These are phyloP conservation scores for Drosophila sechellia DNA, from an alignment of 1,140 invertebrate species.

Conservation along the genomic window DNA sequence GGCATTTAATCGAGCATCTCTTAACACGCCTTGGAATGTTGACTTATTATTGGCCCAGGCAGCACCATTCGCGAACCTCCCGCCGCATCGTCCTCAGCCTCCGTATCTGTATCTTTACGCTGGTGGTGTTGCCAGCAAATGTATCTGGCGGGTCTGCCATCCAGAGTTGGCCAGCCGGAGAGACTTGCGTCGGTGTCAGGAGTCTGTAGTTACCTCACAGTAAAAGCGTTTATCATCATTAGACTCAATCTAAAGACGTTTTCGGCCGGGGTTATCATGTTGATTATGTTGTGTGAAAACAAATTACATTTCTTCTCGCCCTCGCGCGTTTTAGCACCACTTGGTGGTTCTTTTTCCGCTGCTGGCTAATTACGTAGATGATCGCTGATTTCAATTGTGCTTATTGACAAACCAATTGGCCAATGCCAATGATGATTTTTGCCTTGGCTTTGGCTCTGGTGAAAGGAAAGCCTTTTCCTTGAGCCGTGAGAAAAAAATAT, in stretches of 20 bases:
- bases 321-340: constrained; percentile 68
- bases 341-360: constrained; percentile 51
- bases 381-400: constrained; percentile 72
- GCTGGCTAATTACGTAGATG: constrained; percentile 74
- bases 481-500: constrained; percentile 71
- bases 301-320: constrained; percentile 81
- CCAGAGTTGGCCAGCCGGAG: not conserved
- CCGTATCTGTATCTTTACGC: constrained; percentile 29
- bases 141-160: constrained; percentile 22
- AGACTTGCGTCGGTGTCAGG: constrained; percentile 73
- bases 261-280: constrained; percentile 83
- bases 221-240: constrained; percentile 84
- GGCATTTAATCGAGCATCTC: constrained; percentile 83
- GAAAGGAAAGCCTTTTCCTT: constrained; percentile 68
- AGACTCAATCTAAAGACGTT: constrained; percentile 85
- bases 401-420: constrained; percentile 77
- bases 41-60: constrained; percentile 80
- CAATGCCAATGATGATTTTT: constrained; percentile 37
- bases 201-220: constrained; percentile 83
- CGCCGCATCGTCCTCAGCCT: not conserved
- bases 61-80: constrained; percentile 16
- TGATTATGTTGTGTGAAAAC: constrained; percentile 85
- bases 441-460: constrained; percentile 40
- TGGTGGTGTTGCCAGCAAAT: constrained; percentile 13
- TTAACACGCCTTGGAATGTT: constrained; percentile 83